A percentile compares a stretch with the other conserved stretches of the same genome.
Evolutionary conservation across 2,113 vertebrate species (phyloP).

Genomic region (Ursus arctos): DNA sequence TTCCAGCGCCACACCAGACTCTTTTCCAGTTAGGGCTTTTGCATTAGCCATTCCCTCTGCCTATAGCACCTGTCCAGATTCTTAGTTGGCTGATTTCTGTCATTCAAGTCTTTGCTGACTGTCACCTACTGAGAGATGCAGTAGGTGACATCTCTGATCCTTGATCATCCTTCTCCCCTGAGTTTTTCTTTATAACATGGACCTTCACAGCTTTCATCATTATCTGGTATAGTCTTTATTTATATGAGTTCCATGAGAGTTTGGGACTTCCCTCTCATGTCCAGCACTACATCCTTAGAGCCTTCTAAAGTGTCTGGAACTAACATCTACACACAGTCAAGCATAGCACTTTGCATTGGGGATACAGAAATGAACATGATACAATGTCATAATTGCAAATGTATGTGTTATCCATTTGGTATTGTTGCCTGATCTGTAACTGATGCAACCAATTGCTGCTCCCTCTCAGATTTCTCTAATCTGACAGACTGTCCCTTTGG

Average conservation of each 20-base stretch:
- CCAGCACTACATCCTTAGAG: neutral
- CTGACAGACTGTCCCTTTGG: neutral
- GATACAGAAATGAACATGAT: neutral
- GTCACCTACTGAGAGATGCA: neutral
- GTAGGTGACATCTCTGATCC: too few species aligned
- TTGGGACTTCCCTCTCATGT: neutral
- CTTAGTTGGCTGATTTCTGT: neutral
- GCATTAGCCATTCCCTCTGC: neutral
- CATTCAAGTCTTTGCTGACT: neutral
- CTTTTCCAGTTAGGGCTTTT: neutral
- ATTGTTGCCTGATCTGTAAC: neutral
- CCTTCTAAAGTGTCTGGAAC: neutral
- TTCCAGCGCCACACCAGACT: neutral
- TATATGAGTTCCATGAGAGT: neutral
- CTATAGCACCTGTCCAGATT: neutral
- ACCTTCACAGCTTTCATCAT: neutral
- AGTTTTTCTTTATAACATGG: neutral
- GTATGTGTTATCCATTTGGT: neutral
- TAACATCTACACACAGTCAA: neutral
- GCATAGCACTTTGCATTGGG: neutral
- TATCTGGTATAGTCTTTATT: neutral
- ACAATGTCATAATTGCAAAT: neutral
- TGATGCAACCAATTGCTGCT: neutral
- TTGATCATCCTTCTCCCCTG: neutral
- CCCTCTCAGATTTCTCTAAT: neutral